Percentiles rank a stretch among this genome's conserved stretches.
Conservation (phyloP, 2,797 vertebrate genomes). For the Gephyroberyx darwinii region DNA sequence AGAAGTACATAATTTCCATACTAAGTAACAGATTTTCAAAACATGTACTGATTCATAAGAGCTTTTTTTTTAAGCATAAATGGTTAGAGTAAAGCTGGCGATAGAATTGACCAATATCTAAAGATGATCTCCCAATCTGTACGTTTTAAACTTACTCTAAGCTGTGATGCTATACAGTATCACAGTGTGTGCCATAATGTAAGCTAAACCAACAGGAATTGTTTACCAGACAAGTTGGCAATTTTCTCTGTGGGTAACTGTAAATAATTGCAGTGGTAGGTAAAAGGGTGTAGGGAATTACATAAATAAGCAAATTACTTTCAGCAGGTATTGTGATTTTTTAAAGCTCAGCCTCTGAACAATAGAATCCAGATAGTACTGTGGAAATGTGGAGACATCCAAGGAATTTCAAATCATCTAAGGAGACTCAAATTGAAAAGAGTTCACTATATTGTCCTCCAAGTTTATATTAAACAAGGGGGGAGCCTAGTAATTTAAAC, state of each 20-base stretch:
- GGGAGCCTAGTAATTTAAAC: background rate
- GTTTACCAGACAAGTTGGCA: slow-evolving; percentile 9
- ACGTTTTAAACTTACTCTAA: background rate
- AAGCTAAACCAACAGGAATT: slow-evolving; percentile 9
- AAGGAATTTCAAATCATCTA: background rate
- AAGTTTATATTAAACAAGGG: background rate
- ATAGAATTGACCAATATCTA: slow-evolving; percentile 5
- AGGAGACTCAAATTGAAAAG: background rate
- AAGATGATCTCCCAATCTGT: background rate
- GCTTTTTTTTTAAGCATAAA: background rate
- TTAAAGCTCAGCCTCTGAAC: slow-evolving; percentile 1
- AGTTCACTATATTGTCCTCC: no score
- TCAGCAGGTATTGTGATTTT: slow-evolving; percentile 10
- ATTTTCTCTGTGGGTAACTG: slow-evolving; percentile 6
- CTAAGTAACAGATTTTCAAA: slow-evolving; percentile 6
- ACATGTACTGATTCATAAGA: background rate
- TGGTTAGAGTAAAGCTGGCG: background rate
- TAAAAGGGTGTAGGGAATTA: slow-evolving; percentile 12
- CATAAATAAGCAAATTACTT: slow-evolving; percentile 7
- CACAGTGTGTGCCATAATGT: slow-evolving; percentile 10
- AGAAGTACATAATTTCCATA: slow-evolving; percentile 3
- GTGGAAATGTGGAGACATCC: background rate
- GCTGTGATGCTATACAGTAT: background rate
- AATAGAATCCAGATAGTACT: background rate
- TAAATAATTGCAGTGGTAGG: background rate